A percentile compares a stretch with the other conserved stretches of the same genome.
These are phyloP conservation scores for Barnardius zonarius DNA, from an alignment of 2,113 vertebrate genomes.

Conservation along the genomic window DNA sequence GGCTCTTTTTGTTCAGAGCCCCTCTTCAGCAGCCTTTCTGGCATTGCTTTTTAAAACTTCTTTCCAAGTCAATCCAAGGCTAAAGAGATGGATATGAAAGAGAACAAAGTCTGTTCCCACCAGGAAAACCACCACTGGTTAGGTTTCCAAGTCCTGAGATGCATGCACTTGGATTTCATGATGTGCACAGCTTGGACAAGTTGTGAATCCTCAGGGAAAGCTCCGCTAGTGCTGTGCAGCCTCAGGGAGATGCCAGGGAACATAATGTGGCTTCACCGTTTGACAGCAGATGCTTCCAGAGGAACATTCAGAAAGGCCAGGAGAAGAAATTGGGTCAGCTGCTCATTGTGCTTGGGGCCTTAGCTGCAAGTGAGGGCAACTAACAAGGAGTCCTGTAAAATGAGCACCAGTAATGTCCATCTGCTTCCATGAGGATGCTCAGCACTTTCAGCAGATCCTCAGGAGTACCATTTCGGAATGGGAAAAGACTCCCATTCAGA, in stretches of 20 bases:
- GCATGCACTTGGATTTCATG: rapidly evolving
- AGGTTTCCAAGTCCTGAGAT: not conserved
- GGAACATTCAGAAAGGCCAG: not conserved
- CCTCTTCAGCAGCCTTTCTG: not conserved
- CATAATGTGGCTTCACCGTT: not conserved
- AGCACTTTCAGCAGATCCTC: not conserved
- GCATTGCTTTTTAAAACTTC: not conserved
- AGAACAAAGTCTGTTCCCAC: not conserved
- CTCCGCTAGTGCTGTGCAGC: rapidly evolving
- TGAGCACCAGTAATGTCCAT: rapidly evolving
- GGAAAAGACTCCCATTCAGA: not conserved
- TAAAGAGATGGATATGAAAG: not conserved
- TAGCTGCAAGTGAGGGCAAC: not conserved
- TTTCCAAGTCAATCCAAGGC: not conserved
- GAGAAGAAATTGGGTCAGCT: not conserved
- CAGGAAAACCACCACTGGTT: not conserved
- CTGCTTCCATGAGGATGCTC: not conserved
- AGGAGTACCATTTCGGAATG: not conserved
- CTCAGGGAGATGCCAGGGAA: not conserved
- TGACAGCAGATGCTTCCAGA: not conserved
- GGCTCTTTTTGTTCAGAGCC: not conserved
- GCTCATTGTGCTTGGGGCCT: not conserved
- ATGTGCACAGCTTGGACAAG: not conserved
- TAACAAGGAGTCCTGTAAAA: not conserved
- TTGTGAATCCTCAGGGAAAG: not conserved